phyloP scores from a whole-genome alignment of 2,113 vertebrate genomes.

The Melanocharis versteri region DNA sequence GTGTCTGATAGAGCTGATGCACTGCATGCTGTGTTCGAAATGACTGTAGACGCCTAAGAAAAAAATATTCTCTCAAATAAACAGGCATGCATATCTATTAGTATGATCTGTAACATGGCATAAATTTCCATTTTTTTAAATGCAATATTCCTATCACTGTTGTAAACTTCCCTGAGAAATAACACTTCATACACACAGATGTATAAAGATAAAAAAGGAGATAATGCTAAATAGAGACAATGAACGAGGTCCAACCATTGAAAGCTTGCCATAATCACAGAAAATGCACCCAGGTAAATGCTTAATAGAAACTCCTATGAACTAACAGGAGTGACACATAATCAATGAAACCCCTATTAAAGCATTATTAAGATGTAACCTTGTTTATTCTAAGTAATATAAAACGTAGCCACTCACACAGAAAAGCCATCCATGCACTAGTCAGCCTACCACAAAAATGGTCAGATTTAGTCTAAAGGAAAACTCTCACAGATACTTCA shows the following conservation, averaged over 20 bases:
- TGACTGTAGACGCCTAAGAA: not conserved
- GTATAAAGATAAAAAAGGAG: not conserved
- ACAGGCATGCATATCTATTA: not conserved
- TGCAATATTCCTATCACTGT: not conserved
- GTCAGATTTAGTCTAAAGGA: not conserved
- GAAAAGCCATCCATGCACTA: not conserved
- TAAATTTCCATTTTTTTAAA: not conserved
- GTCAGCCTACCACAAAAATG: not conserved
- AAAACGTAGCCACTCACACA: slow-evolving; percentile 27
- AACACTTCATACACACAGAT: not conserved
- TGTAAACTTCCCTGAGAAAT: not conserved
- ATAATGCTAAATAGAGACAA: not conserved
- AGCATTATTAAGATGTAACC: slow-evolving; percentile 59
- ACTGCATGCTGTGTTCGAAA: slow-evolving; percentile 19
- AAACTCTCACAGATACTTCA: not conserved
- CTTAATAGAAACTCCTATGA: slow-evolving; percentile 40
- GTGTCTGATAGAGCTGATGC: slow-evolving; percentile 6
- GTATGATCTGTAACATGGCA: not conserved
- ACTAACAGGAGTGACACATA: slow-evolving; percentile 53
- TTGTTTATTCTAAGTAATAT: slow-evolving; percentile 62
- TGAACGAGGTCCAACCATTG: not conserved
- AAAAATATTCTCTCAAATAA: not conserved
- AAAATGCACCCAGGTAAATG: slow-evolving; percentile 32
- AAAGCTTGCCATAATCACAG: slow-evolving; percentile 41
- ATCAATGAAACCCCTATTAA: slow-evolving; percentile 55